phyloP scores from a whole-genome alignment of 2,888 invertebrate genomes.

The Sthenelais limicola region DNA sequence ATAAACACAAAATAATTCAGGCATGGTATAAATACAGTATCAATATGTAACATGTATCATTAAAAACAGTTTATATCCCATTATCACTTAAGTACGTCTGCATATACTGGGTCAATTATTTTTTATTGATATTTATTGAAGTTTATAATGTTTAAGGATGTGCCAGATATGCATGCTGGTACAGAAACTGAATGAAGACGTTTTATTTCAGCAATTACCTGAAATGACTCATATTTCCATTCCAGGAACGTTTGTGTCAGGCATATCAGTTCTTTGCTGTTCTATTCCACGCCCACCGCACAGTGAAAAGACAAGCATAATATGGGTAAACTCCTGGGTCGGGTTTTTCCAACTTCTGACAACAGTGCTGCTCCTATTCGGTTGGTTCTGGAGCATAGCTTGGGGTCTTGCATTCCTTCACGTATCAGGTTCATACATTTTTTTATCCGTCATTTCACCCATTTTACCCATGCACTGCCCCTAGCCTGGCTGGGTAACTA shows the following conservation, averaged over 20 bases:
- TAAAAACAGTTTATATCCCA: too few relatives aligned
- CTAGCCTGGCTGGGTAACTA: too few relatives aligned
- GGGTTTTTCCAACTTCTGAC: slow-evolving; percentile 67
- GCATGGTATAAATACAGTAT: too few relatives aligned
- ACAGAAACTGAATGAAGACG: neutral
- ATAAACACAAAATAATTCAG: too few relatives aligned
- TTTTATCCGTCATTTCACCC: too few relatives aligned
- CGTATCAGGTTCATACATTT: slow-evolving; percentile 59
- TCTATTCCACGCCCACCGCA: slow-evolving; percentile 59
- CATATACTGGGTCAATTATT: too few relatives aligned
- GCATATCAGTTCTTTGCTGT: slow-evolving; percentile 64
- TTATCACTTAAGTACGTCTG: too few relatives aligned
- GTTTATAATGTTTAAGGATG: too few relatives aligned
- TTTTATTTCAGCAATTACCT: neutral
- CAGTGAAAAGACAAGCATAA: slow-evolving; percentile 56
- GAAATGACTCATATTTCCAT: neutral
- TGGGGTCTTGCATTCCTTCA: slow-evolving; percentile 68
- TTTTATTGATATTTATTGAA: too few relatives aligned
- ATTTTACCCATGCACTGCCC: too few relatives aligned
- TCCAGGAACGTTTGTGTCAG: slow-evolving; percentile 66
- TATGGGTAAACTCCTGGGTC: slow-evolving; percentile 65
- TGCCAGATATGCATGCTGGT: too few relatives aligned
- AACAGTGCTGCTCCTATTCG: slow-evolving; percentile 64
- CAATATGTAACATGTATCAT: too few relatives aligned
- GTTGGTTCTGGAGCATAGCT: slow-evolving; percentile 70